Conservation (phyloP, 2,113 vertebrate species). For the Tragulus kanchil region DNA sequence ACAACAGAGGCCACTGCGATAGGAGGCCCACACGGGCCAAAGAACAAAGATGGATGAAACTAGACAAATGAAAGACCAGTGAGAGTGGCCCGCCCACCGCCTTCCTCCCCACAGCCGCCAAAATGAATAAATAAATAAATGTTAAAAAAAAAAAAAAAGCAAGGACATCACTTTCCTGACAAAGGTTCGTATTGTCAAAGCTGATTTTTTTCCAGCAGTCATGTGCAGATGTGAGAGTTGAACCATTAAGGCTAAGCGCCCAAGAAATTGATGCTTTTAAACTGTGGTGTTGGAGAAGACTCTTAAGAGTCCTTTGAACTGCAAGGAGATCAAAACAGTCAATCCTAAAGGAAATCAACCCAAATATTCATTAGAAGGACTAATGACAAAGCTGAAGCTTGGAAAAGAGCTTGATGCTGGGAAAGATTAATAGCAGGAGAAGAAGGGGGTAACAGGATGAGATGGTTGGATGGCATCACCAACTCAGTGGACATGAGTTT, state of each 20-base stretch:
- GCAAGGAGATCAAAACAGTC: not conserved
- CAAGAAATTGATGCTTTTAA: not conserved
- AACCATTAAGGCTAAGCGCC: not conserved
- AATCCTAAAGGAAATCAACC: not conserved
- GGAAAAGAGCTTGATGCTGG: not conserved
- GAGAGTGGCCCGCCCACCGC: too few species aligned
- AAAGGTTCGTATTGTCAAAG: not conserved
- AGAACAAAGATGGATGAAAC: too few species aligned
- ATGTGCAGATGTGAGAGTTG: not conserved
- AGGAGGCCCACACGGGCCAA: too few species aligned
- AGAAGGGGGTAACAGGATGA: not conserved
- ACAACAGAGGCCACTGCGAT: too few species aligned
- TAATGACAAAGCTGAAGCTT: not conserved
- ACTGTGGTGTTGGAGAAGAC: not conserved
- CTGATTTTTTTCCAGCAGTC: not conserved
- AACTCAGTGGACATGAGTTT: not conserved
- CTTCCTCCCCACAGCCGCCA: too few species aligned
- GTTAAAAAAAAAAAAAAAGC: too few species aligned
- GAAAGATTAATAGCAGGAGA: not conserved
- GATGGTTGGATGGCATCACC: not conserved
- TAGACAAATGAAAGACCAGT: too few species aligned
- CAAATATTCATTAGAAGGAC: not conserved
- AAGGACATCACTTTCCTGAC: not conserved
- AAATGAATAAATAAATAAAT: too few species aligned
- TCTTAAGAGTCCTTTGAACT: not conserved